Evolutionary conservation across 1,140 invertebrate genomes (phyloP).

Genomic region (Notospermus geniculatus): DNA sequence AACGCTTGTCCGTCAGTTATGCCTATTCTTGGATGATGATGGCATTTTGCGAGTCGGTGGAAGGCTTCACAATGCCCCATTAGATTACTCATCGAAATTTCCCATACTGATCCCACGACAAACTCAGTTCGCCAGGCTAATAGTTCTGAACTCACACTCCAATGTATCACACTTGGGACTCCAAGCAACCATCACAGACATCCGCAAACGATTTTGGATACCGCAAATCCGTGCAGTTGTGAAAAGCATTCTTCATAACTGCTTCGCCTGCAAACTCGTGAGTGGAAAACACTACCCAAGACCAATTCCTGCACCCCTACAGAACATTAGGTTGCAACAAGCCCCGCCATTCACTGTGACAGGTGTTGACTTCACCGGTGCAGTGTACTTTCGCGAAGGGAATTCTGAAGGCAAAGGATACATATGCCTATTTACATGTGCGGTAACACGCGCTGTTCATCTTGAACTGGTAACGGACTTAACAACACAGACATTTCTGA

Average conservation of each 20-base stretch:
- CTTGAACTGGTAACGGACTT: neutral
- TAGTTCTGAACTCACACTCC: neutral
- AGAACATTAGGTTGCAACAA: neutral
- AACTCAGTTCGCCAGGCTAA: neutral
- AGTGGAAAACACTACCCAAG: neutral
- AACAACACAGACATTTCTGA: neutral
- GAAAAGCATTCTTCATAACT: neutral
- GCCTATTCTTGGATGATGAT: neutral
- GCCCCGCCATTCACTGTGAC: neutral
- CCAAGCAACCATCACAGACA: neutral
- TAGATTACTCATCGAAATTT: neutral
- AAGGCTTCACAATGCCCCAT: neutral
- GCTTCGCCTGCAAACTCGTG: neutral
- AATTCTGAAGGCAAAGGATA: neutral
- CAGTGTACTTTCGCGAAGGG: neutral
- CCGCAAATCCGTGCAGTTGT: neutral
- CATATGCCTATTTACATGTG: neutral
- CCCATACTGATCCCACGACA: neutral
- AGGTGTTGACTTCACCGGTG: neutral
- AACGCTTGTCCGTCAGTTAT: neutral
- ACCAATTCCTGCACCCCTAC: neutral
- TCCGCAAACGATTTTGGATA: neutral
- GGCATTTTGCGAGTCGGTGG: neutral
- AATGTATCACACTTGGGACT: neutral
- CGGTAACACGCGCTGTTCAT: too few species aligned